Evolutionary conservation across 2,888 invertebrate species (phyloP).

Genomic region (Rhabditoides inermis): DNA sequence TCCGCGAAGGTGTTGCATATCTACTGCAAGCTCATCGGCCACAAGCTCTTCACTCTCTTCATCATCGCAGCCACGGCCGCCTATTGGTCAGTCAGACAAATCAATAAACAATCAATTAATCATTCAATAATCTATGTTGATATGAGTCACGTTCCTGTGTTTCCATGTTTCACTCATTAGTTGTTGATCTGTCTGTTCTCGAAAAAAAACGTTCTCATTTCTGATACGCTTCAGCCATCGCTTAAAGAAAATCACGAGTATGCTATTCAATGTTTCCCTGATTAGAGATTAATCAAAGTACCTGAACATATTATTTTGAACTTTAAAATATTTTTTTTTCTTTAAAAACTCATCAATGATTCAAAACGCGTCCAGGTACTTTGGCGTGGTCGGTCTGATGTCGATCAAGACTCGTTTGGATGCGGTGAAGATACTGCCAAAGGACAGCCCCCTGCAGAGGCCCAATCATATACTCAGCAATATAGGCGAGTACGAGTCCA

Average conservation of each 20-base stretch:
- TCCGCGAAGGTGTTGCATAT: slow-evolving; percentile 24
- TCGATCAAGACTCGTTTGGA: slow-evolving; percentile 39
- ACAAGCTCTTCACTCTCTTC: slow-evolving; percentile 24
- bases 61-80: slow-evolving; percentile 21
- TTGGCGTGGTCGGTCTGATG: slow-evolving; percentile 20
- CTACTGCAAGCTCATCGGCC: slow-evolving; percentile 33
- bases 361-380: no score
- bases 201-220: no score
- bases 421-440: slow-evolving; percentile 46
- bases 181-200: no score
- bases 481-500: slow-evolving; percentile 15
- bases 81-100: slow-evolving; percentile 25
- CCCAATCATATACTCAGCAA: slow-evolving; percentile 40
- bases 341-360: no score
- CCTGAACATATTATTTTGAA: no score
- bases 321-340: no score
- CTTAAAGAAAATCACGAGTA: no score
- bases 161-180: no score
- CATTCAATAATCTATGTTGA: slow-evolving; percentile 4
- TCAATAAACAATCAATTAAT: slow-evolving; percentile 4
- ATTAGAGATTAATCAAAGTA: no score
- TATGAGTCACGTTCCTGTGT: no score
- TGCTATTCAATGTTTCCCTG: no score
- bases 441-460: slow-evolving; percentile 44
- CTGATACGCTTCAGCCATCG: no score